Evolutionary conservation across 2,113 vertebrate species (phyloP).

Genomic region (Zingel zingel): DNA sequence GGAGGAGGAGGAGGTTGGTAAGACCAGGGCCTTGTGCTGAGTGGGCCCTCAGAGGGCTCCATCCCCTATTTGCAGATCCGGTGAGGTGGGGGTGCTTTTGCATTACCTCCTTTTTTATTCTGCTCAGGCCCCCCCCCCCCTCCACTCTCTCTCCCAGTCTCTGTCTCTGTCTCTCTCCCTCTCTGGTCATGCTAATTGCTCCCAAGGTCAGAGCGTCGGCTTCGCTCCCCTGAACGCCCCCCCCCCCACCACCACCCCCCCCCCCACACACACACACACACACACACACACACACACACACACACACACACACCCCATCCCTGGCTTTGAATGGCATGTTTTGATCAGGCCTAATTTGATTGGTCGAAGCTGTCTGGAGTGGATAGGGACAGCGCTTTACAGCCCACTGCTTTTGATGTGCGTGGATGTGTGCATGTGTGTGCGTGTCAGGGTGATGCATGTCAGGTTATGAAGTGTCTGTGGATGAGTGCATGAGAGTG

Average conservation of each 20-base stretch:
- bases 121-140: slow-evolving; percentile 25
- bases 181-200: slow-evolving; percentile 86
- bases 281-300: too few species aligned
- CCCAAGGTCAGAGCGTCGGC: slow-evolving; percentile 83
- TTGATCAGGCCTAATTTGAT: slow-evolving; percentile 87
- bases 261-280: neutral
- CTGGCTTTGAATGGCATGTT: slow-evolving; percentile 84
- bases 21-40: slow-evolving; percentile 65
- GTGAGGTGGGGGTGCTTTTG: slow-evolving; percentile 65
- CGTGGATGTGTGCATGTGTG: slow-evolving; percentile 70
- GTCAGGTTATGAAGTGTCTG: slow-evolving; percentile 83
- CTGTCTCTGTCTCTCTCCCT: slow-evolving; percentile 72
- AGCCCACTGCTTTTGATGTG: slow-evolving; percentile 80
- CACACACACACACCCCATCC: slow-evolving; percentile 11
- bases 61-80: slow-evolving; percentile 66
- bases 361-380: slow-evolving; percentile 78
- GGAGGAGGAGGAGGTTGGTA: slow-evolving; percentile 52
- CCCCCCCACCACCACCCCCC: neutral
- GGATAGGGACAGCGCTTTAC: slow-evolving; percentile 82
- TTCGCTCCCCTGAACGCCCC: slow-evolving; percentile 64
- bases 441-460: slow-evolving; percentile 78
- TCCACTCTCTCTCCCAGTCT: slow-evolving; percentile 35
- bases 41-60: slow-evolving; percentile 69
- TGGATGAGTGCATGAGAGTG: slow-evolving; percentile 77
- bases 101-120: slow-evolving; percentile 72